Base-by-base conservation (phyloP, 1,140 invertebrate species). In the Grapholita molesta region DNA sequence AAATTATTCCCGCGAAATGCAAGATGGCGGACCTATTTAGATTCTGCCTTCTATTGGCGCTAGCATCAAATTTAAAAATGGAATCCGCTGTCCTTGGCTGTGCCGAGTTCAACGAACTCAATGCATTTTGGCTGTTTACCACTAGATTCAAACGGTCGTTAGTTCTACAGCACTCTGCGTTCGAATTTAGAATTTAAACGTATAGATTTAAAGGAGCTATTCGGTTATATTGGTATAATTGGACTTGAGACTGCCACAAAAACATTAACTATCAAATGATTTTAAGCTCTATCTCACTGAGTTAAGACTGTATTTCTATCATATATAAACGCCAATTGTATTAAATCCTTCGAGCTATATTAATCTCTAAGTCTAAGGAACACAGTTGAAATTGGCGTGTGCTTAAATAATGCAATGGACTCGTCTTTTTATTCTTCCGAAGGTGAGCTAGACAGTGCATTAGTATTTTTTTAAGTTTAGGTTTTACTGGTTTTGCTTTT, bases 71-170 rank as follows among this genome's bases (percentile, higher is more conserved):
- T 90, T 91, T 88, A 89, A 89, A 90, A 90, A 90, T 86, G 85
- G 86, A 91, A 89, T 91, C 87, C 87, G 84, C 85, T 91, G 89
- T 91, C 89, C 88, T 91, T 91, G 88, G 88, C 77, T 21, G 82
- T 69, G 76, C 76, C 64, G 78, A 78, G 89, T 88, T 91, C 89
- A 82, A 88, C 82, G 86, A 91, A 87, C 89, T 89, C 87, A 86
- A 89, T 91, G 89, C 89, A 91, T 91, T 91, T 91, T 82, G 89
- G 89, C 83, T 82, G 82, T 90, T 91, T 86, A 74, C 28, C 21
- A 55, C 66, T 71, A 73, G 70, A 74, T 72, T 67, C 55, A 61
- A 80, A 89, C 78, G 72, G 82, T 68, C 77, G 53, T 80, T 83
- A 83, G 28, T 66, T 68, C 64, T 73, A 61, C 72, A 52, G 21